Base-by-base conservation (phyloP, 1,140 invertebrate genomes). In the Drosophila elegans region DNA sequence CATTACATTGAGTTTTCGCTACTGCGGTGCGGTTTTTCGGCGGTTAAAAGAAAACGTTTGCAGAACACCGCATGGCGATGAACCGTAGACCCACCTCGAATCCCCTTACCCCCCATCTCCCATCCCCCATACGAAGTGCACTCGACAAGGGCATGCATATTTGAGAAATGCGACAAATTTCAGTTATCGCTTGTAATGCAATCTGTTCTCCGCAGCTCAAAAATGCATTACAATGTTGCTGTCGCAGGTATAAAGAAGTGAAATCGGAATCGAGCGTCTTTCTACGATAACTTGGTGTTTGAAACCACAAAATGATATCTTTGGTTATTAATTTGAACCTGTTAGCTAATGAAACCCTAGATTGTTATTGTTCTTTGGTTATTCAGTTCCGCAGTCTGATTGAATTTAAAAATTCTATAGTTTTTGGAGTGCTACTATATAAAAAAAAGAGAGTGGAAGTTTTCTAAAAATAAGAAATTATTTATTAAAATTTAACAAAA, bases 161-260 rank as follows among this genome's bases (percentile, higher is more conserved):
- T 49, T 53, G 36, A 61, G 36, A 74, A 54, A 63, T 63, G 71
- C 56, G 72, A 49, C 60, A 45, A 75, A 56, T 53, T 75, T 76
- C 42, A 52, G 73, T 76, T 76, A 76, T 76, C 72, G 53, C 73
- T 42, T 76, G 73, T 76, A 76, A 76, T 76, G 62, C 73, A 76
- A 76, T 76, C 73, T 76, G 39, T 67, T 75, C 49, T 53, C 42
- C 61, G 52, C 72, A 67, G 45, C 60, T 62, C 21, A 48, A 63
- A 49, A 64, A 42, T 41, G 53, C 41, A 46, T 32, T 41, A 36
- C 32, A 49, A 44, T 74, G 51, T 48, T 55, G 72, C 63, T 69
- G 67, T 27, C 51, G 16, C 42, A 71, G 66, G 71, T 72, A 72
- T 34, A 25, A n/a, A 32, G 38, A n/a, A 3, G 49, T n/a, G 67